These are phyloP conservation scores for Phoxinus phoxinus DNA, from an alignment of 2,113 vertebrate genomes.

Conservation along the genomic window DNA sequence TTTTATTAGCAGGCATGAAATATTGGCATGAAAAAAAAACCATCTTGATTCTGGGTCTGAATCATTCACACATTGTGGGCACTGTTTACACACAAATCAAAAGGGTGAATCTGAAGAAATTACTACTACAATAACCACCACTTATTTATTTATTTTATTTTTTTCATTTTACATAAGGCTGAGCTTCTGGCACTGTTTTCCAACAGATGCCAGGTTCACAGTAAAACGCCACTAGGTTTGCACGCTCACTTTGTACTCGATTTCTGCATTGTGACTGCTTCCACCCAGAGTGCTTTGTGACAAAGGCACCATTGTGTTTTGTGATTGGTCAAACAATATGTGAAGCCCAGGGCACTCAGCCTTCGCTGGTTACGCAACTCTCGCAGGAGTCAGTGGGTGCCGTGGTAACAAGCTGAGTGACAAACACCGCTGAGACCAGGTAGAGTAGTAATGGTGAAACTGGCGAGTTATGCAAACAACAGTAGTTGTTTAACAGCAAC, in stretches of 20 bases:
- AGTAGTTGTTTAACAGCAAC: constrained; percentile 5
- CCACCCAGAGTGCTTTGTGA: constrained; percentile 12
- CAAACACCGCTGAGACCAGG: constrained; percentile 3
- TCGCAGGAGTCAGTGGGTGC: constrained; percentile 2
- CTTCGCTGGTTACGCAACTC: constrained; percentile 7
- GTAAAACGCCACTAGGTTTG: not conserved
- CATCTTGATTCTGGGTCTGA: not conserved
- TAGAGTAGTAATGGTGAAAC: constrained; percentile 28
- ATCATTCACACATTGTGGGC: not conserved
- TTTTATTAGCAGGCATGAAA: not conserved
- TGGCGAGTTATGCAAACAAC: constrained; percentile 27
- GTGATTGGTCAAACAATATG: constrained; percentile 42
- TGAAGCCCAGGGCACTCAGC: constrained; percentile 31
- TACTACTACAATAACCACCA: not conserved
- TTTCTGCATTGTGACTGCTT: constrained; percentile 18
- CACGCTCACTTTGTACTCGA: not conserved
- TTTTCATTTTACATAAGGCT: not conserved
- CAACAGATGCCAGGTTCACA: constrained; percentile 14
- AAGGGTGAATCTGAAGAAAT: constrained; percentile 12
- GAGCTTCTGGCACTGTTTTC: constrained; percentile 9
- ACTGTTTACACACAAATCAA: not conserved
- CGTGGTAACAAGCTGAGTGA: constrained; percentile 22
- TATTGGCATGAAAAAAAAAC: not conserved
- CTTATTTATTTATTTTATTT: no score
- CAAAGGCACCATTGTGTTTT: constrained; percentile 5